A percentile compares a stretch with the other conserved stretches of the same genome.
Conservation (phyloP, 2,888 invertebrate genomes). For the Cancer borealis region DNA sequence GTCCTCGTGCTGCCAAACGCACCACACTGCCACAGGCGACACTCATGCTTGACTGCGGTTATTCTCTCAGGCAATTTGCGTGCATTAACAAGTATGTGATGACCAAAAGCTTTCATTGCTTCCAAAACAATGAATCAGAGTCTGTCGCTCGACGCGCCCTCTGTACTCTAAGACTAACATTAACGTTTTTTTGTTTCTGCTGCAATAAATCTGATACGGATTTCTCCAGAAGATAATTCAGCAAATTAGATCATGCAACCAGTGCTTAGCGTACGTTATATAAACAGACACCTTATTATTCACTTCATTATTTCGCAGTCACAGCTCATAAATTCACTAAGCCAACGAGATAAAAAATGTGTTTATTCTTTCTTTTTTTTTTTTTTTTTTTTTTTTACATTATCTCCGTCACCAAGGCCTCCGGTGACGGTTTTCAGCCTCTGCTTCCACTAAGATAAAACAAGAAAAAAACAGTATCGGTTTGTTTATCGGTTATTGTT, state of each 20-base stretch:
- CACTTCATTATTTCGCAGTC: conserved; percentile 17
- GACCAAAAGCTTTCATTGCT: neutral
- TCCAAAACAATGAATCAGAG: neutral
- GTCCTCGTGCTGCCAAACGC: neutral
- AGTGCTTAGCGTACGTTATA: neutral
- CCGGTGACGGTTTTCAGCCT: neutral
- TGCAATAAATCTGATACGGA: neutral
- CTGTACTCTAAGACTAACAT: neutral
- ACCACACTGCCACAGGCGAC: neutral
- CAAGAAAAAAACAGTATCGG: neutral
- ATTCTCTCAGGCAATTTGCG: neutral
- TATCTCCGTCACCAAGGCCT: neutral
- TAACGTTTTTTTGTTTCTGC: neutral
- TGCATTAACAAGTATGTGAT: neutral
- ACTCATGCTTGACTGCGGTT: conserved; percentile 1
- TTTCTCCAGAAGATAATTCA: neutral
- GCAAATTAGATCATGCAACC: conserved; percentile 24
- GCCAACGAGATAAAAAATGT: neutral
- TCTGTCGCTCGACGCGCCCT: neutral
- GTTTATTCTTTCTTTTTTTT: neutral
- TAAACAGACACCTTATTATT: conserved; percentile 29
- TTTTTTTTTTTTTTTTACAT: neutral
- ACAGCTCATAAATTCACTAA: conserved; percentile 1
- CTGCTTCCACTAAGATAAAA: neutral
- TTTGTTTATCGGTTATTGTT: neutral